Evolutionary conservation across 1,140 invertebrate species (phyloP), one percentile per base, ranked within the genome.

Genomic region (Mercenaria mercenaria): DNA sequence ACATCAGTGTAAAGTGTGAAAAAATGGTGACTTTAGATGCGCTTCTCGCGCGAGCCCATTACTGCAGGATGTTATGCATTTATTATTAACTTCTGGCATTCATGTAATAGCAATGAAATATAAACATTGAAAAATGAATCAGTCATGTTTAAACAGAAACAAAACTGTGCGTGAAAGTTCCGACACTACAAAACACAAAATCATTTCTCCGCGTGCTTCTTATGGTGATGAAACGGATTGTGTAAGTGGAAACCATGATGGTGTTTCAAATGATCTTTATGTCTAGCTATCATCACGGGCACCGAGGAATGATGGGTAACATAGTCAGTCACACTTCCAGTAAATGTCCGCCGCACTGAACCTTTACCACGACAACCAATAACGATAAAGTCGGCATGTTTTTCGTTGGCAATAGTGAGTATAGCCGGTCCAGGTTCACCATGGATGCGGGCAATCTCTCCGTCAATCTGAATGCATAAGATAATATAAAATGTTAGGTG

Each of bases 321-420:
- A 61, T 91, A 93, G 41, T 92, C 91, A 39, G 92, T 93, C 79
- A 93, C 91, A 79, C 93, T 93, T 52, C 93, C 92, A 34, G 92
- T 61, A 13, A 93, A 77, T 52, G 92, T 90, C 23, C 93, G 83
- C 37, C 92, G 82, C 6, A 93, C 52, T 29, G 88, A 67, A 47
- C 89, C 91, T 86, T 92, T 80, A 13, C 93, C 93, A 56, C 93
- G 91, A 1, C 90, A 88, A 13, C 93, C 93, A 11, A 92, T 84
- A 37, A 93, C 92, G 32, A 93, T 91, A 56, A 89, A 76, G 34
- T 92, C 85, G 20, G 87, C 92, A 13, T 90, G 50, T 81, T 93
- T 90, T 37, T 92, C 93, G 18, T 91, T 43, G 3, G 92, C 87
- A 29, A 91, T 37, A 32, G 77, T 43, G 37, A 89, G 37, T 11